These are phyloP conservation scores for Chaetorhynchus papuensis DNA, from an alignment of 2,113 vertebrate species.

Conservation along the genomic window DNA sequence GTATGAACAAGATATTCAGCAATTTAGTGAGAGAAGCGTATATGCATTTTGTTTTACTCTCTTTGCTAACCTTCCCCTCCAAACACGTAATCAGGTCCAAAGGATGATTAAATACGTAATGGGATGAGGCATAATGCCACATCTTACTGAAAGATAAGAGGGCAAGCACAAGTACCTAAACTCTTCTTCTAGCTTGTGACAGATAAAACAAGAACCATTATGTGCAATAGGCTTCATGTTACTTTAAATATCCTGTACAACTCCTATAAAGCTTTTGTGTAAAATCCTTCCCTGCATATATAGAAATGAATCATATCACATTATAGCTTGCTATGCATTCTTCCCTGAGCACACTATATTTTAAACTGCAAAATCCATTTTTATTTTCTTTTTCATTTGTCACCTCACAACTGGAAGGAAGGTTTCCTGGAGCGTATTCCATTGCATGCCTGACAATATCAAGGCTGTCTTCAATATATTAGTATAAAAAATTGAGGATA, in stretches of 20 bases:
- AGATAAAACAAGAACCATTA: background rate
- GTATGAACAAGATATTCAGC: background rate
- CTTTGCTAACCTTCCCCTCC: background rate
- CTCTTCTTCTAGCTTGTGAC: background rate
- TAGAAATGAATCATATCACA: conserved; percentile 16
- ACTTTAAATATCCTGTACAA: conserved; percentile 8
- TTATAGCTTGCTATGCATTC: conserved; percentile 22
- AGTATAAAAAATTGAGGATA: conserved; percentile 66
- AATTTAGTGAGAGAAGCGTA: background rate
- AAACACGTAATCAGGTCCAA: background rate
- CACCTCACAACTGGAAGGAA: conserved; percentile 52
- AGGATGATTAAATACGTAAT: conserved; percentile 5
- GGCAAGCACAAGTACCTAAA: conserved; percentile 11
- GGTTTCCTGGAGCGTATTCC: conserved; percentile 51
- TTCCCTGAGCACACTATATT: conserved; percentile 11
- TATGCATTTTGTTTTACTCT: background rate
- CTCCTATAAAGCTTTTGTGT: background rate
- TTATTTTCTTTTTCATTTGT: conserved; percentile 65
- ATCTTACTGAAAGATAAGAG: conserved; percentile 13
- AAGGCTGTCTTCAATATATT: conserved; percentile 46
- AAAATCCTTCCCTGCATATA: background rate
- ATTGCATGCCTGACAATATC: conserved; percentile 48
- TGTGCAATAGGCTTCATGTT: background rate
- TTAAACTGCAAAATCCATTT: conserved; percentile 66
- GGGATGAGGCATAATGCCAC: background rate